phyloP scores from a whole-genome alignment of 2,888 invertebrate genomes.

The Seladonia tumulorum region DNA sequence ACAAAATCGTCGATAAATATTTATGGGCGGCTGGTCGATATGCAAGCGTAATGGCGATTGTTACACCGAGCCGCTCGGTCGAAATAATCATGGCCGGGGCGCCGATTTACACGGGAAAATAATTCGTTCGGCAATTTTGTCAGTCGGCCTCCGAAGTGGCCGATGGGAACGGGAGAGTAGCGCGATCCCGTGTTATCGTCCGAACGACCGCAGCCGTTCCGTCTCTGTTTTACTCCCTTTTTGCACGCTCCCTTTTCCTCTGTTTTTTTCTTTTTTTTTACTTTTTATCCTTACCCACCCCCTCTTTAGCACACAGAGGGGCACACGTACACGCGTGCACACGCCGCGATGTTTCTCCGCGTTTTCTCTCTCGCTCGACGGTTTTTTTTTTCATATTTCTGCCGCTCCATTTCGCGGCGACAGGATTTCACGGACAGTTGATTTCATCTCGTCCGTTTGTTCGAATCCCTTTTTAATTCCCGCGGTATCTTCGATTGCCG shows the following conservation, averaged over 20 bases:
- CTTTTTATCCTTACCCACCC: neutral
- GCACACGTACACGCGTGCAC: neutral
- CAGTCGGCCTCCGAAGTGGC: conserved; percentile 37
- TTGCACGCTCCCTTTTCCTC: neutral
- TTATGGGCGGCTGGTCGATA: conserved; percentile 69
- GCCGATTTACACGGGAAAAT: conserved; percentile 65
- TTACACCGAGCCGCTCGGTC: conserved; percentile 64
- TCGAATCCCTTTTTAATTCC: conserved; percentile 59
- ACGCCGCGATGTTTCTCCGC: neutral
- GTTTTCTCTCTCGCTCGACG: conserved; percentile 34
- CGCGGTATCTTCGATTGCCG: conserved; percentile 34
- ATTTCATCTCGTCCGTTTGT: conserved; percentile 52
- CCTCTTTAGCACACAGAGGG: neutral
- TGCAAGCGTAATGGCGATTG: conserved; percentile 72
- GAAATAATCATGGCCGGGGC: conserved; percentile 65
- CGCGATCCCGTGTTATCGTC: conserved; percentile 58
- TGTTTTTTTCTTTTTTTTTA: neutral
- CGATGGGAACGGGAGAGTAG: conserved; percentile 35
- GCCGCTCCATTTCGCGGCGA: conserved; percentile 60
- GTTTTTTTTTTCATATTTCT: conserved; percentile 67
- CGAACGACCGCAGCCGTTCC: conserved; percentile 46
- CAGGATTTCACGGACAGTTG: conserved; percentile 64
- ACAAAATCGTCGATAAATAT: conserved; percentile 75
- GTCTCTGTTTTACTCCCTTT: conserved; percentile 8
- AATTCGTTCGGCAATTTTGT: conserved; percentile 65